phyloP scores from a whole-genome alignment of 2,888 invertebrate species.

The Cerastis leucographa region DNA sequence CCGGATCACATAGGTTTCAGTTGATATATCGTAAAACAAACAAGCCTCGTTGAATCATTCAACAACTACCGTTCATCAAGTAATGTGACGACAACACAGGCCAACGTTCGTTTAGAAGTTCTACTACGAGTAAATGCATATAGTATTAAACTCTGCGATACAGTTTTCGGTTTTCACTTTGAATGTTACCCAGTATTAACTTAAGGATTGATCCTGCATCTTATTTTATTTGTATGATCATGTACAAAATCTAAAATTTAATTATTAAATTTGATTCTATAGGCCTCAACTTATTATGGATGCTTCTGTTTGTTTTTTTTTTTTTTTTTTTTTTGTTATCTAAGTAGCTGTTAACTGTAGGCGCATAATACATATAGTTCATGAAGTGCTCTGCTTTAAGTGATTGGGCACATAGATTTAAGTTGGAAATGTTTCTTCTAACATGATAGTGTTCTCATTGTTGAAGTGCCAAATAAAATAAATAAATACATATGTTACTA shows the following conservation, averaged over 20 bases:
- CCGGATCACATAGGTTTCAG: conserved; percentile 42
- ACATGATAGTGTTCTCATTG: too few relatives aligned
- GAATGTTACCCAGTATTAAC: not conserved
- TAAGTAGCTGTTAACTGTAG: too few relatives aligned
- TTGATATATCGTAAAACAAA: conserved; percentile 65
- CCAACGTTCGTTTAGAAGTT: conserved; percentile 47
- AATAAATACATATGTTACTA: not conserved
- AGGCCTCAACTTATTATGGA: too few relatives aligned
- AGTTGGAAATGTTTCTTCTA: too few relatives aligned
- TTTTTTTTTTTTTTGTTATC: too few relatives aligned
- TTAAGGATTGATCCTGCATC: not conserved
- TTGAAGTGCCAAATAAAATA: too few relatives aligned
- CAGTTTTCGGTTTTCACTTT: conserved; percentile 20
- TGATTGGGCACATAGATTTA: too few relatives aligned
- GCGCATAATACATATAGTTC: too few relatives aligned
- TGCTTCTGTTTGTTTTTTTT: too few relatives aligned
- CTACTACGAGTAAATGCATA: conserved; percentile 21
- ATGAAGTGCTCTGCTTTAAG: too few relatives aligned
- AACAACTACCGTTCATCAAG: conserved; percentile 62
- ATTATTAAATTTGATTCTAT: too few relatives aligned
- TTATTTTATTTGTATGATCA: not conserved
- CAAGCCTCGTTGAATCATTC: conserved; percentile 69
- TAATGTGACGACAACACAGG: conserved; percentile 70
- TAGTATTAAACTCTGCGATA: not conserved
- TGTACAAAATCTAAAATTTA: too few relatives aligned